Base-by-base conservation (phyloP, 2,888 invertebrate species). In the Oxyteleia sp. region DNA sequence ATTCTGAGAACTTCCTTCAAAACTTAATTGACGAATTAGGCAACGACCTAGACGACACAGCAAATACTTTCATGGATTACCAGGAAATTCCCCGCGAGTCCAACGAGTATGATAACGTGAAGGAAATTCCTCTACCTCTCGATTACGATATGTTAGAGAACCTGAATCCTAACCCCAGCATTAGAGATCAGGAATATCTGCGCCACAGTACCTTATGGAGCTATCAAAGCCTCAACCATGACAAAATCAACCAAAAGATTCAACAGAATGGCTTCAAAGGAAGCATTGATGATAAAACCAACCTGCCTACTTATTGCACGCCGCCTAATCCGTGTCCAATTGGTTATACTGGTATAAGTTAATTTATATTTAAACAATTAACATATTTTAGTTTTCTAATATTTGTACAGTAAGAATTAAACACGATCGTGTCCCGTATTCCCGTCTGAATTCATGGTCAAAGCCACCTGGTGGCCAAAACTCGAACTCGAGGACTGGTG, bases 261-360 rank as follows among this genome's bases (percentile, higher is more conserved):
- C 90, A 93, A 45, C 86, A 88, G 84, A 86, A 89, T 84, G 90
- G 93, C 84, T 88, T 95, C 29, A 95, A 95, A 57, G 96, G 96
- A 88, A 94, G 94, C 38, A 95, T 96, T 86, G 96, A 97, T 93
- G 96, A 98, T 57, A 99, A 99, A 94, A 96, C 97, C 8, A 96
- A 97, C 11, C 94, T 99, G 76, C 99, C 99, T 0, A 99, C 99
- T 16, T 99, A 99, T 94, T 99, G 99, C 93, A 99, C 99, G 93
- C 99, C 99, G 0, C 99, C 99, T 1, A 99, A 99, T 94, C 99
- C 99, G 0, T 99, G 99, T 91, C 99, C 99, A 1, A 96, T 98
- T 78, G 99, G 99, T 86, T 99, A 97, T 91, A 95, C 96, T 83
- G 96, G 98, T 97, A 93, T n/a, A n/a, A n/a, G n/a, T n/a, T n/a